These are phyloP conservation scores for Lumbricus terrestris DNA, from an alignment of 2,888 invertebrate species.

Conservation along the genomic window DNA sequence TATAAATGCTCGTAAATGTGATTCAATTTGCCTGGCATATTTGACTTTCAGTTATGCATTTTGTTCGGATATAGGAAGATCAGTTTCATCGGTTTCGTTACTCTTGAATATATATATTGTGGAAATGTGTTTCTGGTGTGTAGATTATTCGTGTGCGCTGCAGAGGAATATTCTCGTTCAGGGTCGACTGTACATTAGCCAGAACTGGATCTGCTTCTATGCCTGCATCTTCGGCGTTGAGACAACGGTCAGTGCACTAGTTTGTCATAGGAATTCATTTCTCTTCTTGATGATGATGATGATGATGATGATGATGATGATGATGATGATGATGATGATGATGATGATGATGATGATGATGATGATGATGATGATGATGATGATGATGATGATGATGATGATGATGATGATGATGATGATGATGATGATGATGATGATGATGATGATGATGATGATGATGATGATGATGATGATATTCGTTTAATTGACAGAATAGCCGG, in stretches of 20 bases:
- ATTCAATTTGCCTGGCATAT: not conserved
- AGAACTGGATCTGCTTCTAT: conserved; percentile 93
- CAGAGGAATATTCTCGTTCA: conserved; percentile 94
- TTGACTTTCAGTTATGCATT: not conserved
- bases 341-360: too few relatives aligned
- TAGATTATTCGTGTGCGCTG: conserved; percentile 94
- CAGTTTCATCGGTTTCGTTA: not conserved
- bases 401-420: too few relatives aligned
- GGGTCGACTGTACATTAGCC: conserved; percentile 92
- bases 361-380: too few relatives aligned
- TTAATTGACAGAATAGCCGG: too few relatives aligned
- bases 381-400: too few relatives aligned
- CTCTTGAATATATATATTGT: not conserved
- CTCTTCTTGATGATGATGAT: too few relatives aligned
- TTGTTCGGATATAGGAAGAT: not conserved
- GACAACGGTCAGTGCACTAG: conserved; percentile 66
- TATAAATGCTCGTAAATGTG: not conserved
- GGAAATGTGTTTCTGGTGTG: not conserved
- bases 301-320: too few relatives aligned
- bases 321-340: too few relatives aligned
- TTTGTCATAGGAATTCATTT: not conserved
- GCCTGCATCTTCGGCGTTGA: conserved; percentile 98
- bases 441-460: too few relatives aligned
- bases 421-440: too few relatives aligned
- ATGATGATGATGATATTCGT: too few relatives aligned